Evolutionary conservation across 2,113 vertebrate species (phyloP).

Genomic region (Halcyon senegalensis): DNA sequence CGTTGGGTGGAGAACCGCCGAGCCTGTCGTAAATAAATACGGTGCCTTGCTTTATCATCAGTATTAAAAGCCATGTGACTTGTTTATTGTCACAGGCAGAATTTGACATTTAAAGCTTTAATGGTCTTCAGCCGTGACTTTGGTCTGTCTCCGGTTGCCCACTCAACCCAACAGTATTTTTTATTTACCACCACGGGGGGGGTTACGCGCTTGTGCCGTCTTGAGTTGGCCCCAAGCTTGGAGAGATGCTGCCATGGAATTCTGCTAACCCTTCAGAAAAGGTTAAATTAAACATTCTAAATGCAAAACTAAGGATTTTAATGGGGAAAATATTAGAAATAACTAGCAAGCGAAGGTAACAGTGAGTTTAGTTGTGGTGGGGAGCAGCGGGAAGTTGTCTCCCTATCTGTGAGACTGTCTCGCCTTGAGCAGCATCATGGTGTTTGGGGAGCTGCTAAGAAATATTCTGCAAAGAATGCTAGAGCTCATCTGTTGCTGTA

Average conservation of each 20-base stretch:
- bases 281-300: background rate
- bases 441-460: background rate
- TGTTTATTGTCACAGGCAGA: background rate
- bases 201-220: background rate
- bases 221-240: background rate
- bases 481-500: background rate
- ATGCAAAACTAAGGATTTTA: background rate
- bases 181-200: background rate
- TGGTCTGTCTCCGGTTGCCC: background rate
- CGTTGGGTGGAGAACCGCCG: background rate
- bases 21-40: constrained; percentile 28
- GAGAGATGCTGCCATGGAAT: background rate
- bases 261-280: background rate
- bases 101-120: background rate
- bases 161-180: background rate
- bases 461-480: background rate
- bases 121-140: background rate
- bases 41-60: constrained; percentile 30
- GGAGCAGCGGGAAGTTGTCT: background rate
- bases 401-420: background rate
- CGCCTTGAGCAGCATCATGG: background rate
- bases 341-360: background rate
- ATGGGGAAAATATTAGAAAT: background rate
- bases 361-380: background rate
- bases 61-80: constrained; percentile 38